A percentile compares a stretch with the other conserved stretches of the same genome.
These are phyloP conservation scores for Sylvietta virens DNA, from an alignment of 2,113 vertebrate species.

Conservation along the genomic window DNA sequence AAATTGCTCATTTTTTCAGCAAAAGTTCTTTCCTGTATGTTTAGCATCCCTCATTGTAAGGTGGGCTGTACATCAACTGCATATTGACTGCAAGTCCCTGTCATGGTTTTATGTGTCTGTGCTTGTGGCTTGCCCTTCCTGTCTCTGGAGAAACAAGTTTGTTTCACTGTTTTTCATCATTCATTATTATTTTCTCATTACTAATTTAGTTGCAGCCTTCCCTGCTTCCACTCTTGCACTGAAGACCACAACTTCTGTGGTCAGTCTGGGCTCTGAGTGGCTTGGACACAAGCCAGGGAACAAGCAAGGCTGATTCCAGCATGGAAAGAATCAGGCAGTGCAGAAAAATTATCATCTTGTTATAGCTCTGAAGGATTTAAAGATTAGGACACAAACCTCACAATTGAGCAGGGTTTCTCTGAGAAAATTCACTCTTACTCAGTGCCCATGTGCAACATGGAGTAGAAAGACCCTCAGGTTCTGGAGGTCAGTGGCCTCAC, in stretches of 20 bases:
- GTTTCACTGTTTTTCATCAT: background rate
- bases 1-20: background rate
- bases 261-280: background rate
- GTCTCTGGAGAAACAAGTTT: background rate
- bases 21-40: background rate
- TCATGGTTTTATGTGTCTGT: background rate
- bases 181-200: background rate
- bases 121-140: background rate
- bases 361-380: background rate
- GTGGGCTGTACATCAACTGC: background rate
- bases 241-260: background rate
- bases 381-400: background rate
- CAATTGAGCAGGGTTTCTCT: background rate
- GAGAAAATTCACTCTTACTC: background rate
- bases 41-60: background rate
- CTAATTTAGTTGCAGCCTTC: background rate
- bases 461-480: background rate
- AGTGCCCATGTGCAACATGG: rapidly evolving
- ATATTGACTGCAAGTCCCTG: background rate
- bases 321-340: background rate
- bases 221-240: background rate
- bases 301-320: background rate
- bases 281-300: background rate
- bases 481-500: background rate
- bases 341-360: background rate